A percentile compares a stretch with the other conserved stretches of the same genome.
Conservation (phyloP, 2,797 vertebrate genomes). For the Aphelocoma californica region DNA sequence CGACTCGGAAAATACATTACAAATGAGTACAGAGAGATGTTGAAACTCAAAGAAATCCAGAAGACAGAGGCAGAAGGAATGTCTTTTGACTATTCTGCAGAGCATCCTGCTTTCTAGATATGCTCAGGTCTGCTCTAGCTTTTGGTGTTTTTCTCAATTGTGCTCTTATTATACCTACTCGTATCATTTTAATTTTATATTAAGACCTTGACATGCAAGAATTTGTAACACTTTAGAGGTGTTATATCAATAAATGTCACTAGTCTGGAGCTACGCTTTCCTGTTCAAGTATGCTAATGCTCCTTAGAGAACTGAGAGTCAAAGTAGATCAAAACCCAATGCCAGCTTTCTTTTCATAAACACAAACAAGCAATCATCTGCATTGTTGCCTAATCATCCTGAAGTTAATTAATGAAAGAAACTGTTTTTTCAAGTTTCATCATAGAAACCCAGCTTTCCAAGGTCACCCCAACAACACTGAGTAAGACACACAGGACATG, state of each 20-base stretch:
- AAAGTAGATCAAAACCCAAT: not conserved
- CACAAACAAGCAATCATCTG: not conserved
- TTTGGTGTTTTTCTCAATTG: not conserved
- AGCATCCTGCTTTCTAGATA: slow-evolving; percentile 28
- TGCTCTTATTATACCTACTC: not conserved
- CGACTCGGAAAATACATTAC: not conserved
- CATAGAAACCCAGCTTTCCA: not conserved
- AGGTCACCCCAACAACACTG: not conserved
- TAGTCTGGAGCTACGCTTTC: not conserved
- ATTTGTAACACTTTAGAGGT: not conserved
- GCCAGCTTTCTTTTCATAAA: not conserved
- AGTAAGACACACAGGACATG: not conserved
- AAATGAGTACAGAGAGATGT: slow-evolving; percentile 10
- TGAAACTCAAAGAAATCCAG: slow-evolving; percentile 42
- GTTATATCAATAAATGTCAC: not conserved
- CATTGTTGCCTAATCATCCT: not conserved
- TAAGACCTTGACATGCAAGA: not conserved
- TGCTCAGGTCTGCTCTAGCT: slow-evolving; percentile 14
- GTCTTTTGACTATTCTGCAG: slow-evolving; percentile 6
- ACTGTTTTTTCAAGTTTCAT: not conserved
- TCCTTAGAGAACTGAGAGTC: not conserved
- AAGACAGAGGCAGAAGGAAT: not conserved
- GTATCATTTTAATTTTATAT: not conserved
- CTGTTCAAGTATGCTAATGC: not conserved
- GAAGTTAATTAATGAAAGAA: not conserved